Evolutionary conservation across 2,113 vertebrate species (phyloP).

Genomic region (Silurus glanis): DNA sequence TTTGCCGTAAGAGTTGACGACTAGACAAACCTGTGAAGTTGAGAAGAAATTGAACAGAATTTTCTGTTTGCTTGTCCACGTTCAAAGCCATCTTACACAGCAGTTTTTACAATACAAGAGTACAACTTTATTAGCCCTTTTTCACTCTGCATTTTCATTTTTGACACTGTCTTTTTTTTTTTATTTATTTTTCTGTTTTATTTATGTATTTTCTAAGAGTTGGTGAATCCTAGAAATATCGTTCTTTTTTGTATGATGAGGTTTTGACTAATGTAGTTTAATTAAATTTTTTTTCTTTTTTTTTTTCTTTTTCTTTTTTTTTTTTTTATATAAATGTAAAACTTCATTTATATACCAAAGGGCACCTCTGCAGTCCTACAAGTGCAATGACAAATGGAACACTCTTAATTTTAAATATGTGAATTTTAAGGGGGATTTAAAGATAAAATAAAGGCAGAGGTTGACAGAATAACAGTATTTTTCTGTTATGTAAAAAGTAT

Average conservation of each 20-base stretch:
- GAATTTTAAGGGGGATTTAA: conserved; percentile 76
- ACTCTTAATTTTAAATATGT: conserved; percentile 72
- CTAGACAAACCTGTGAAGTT: neutral
- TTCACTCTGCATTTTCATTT: conserved; percentile 53
- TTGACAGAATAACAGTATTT: conserved; percentile 76
- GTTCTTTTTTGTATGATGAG: conserved; percentile 59
- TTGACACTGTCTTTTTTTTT: conserved; percentile 33
- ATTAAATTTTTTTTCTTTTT: no score
- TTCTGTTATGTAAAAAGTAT: conserved; percentile 89
- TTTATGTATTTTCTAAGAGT: conserved; percentile 44
- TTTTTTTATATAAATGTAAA: conserved; percentile 30
- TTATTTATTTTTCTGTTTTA: conserved; percentile 54
- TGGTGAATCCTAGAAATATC: conserved; percentile 50
- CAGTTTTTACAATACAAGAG: neutral
- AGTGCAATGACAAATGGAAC: conserved; percentile 77
- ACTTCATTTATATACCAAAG: conserved; percentile 76
- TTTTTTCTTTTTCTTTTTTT: conserved; percentile 24
- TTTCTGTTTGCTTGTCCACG: conserved; percentile 19
- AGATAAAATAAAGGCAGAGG: conserved; percentile 65
- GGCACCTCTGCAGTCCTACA: conserved; percentile 73
- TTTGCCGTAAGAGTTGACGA: neutral
- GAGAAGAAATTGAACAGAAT: conserved; percentile 6
- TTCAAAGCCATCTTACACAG: conserved; percentile 31
- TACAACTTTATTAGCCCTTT: conserved; percentile 15
- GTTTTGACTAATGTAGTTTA: conserved; percentile 59